Base-by-base conservation (phyloP, 1,140 invertebrate genomes). In the Drosophila bipectinata region DNA sequence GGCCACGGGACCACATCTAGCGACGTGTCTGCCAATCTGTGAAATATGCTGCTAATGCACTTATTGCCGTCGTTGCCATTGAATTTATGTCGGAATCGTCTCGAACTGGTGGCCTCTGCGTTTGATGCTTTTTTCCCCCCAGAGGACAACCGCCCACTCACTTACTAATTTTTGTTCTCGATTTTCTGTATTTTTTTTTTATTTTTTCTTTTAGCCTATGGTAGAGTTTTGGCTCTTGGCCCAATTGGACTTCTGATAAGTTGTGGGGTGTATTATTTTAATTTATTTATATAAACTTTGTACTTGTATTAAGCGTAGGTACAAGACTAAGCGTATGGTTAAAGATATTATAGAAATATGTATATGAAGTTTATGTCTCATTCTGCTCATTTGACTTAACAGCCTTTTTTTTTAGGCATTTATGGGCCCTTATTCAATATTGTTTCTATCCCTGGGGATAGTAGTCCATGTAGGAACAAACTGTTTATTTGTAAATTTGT, bases 11-110 rank as follows among this genome's bases (percentile, higher is more conserved):
- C 75, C 58, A 72, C 80, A 66, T 84, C 61, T 59, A 72, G 82
- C 79, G 59, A 82, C 83, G 83, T 85, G 83, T 88, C 83, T 88
- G 83, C 83, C 83, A 88, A 88, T 88, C 83, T 88, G 83, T 88
- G 79, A 88, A 88, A 88, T 88, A 88, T 88, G 83, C 83, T 88
- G 83, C 83, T 88, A 88, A 88, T 88, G 83, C 83, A 88, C 83
- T 88, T 88, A 88, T 88, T 88, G 83, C 83, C 76, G 51, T 77
- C 74, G 75, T 69, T 57, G 26, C 82, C 83, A 88, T 88, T 88
- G 83, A 88, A 88, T 88, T 88, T 88, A 88, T 88, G 67, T 88
- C 69, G 75, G 55, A 67, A 78, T 75, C 69, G 75, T 75, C 74
- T 85, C 62, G 55, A 60, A 53, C 73, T 74, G 77, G 67, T 28